Evolutionary conservation across 1,140 invertebrate genomes (phyloP), one percentile per base, ranked within the genome.

Genomic region (Hyposmocoma kahamanoa): DNA sequence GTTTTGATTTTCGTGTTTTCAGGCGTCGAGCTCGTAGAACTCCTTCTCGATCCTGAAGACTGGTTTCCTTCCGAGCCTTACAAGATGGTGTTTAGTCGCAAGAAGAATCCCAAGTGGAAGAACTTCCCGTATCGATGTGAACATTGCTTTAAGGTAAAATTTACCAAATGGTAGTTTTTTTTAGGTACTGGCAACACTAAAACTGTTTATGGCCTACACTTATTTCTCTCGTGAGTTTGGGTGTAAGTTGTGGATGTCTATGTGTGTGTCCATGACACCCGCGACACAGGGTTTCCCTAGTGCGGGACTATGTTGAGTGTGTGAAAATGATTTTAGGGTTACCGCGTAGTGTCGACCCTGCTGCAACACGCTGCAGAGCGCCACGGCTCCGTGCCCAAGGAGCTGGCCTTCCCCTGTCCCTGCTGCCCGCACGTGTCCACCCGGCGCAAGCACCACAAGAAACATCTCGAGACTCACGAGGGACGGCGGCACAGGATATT

Each of bases 71-170:
- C 70, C 1, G 81, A 84, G 43, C 81, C 81, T 0, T 84, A 84
- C 55, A 60, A 59, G 42, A 84, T 84, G 81, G 57, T 69, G 30
- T 84, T 79, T 51, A 84, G 81, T 30, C 48, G 72, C 1, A 82
- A 82, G 46, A 82, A 84, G 66, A 81, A 84, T 32, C 78, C 76
- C 0, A 84, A 82, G 18, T 82, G 78, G 81, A 82, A 84, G 42
- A 75, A 64, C 41, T 84, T 84, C 44, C 81, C 81, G 0, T 81
- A 74, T 34, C 45, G 68, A 43, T 84, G 81, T 36, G 81, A 84
- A 58, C 69, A 78, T 45, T 84, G 80, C 32, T 84, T 84, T 52
- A 84, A 84, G 61, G 76, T 84, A 47, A 52, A 15, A 13, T 36
- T n/a, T n/a, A n/a, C n/a, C n/a, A n/a, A n/a, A n/a, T n/a, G n/a